Percentiles rank a stretch among this genome's conserved stretches.
These are phyloP conservation scores for Colius striatus DNA, from an alignment of 2,113 vertebrate species.

Conservation along the genomic window DNA sequence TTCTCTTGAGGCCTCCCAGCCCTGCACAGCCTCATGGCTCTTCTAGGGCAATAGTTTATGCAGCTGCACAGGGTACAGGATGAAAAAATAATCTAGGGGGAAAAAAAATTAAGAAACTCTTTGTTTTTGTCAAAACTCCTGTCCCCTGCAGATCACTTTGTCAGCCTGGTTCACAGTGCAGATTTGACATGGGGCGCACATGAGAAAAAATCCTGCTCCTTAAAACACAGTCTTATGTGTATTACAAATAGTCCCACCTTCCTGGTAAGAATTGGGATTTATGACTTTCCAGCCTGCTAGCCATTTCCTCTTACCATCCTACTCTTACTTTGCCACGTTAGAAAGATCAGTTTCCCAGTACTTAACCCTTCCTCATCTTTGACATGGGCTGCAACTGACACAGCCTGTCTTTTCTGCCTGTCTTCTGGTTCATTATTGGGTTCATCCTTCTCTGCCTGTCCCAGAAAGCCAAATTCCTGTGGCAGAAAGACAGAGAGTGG, in stretches of 20 bases:
- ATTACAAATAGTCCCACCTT: neutral
- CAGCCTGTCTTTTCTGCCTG: neutral
- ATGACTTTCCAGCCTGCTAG: neutral
- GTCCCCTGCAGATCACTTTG: neutral
- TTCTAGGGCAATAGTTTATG: neutral
- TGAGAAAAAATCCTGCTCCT: neutral
- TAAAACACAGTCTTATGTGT: neutral
- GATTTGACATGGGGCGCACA: fast-evolving
- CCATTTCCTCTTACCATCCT: neutral
- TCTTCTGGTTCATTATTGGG: no score
- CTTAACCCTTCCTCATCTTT: neutral
- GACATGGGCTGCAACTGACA: neutral
- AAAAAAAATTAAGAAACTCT: neutral
- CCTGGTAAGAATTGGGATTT: neutral
- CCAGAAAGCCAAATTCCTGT: neutral
- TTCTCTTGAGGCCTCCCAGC: neutral
- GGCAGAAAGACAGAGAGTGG: neutral
- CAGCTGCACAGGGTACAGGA: neutral
- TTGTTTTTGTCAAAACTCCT: neutral
- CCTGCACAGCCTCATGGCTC: neutral
- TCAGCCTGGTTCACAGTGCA: neutral
- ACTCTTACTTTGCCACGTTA: neutral
- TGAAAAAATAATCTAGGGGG: neutral
- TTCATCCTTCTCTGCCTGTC: no score
- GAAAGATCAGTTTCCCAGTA: neutral